Conservation (phyloP, 2,888 invertebrate genomes). For the Diplazon laetatorius region DNA sequence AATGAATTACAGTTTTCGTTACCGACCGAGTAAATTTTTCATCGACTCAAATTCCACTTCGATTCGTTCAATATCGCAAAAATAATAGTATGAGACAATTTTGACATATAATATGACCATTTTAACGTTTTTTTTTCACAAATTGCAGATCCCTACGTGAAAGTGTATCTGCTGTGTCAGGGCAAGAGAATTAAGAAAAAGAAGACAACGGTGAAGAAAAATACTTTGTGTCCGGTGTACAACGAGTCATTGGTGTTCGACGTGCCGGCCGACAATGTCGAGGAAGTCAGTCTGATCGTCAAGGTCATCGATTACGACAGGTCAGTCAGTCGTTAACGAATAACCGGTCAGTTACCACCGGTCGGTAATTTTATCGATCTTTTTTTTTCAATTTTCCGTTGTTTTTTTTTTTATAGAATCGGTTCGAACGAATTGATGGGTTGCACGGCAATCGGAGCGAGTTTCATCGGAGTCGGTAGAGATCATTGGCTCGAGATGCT, state of each 20-base stretch:
- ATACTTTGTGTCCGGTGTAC: slow-evolving; percentile 94
- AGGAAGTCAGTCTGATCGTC: slow-evolving; percentile 91
- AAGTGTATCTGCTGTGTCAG: slow-evolving; percentile 93
- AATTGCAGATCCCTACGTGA: slow-evolving; percentile 94
- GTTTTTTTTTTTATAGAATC: no score
- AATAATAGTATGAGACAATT: no score
- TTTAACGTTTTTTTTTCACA: not conserved
- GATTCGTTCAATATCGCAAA: no score
- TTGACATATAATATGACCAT: no score
- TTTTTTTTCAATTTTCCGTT: slow-evolving; percentile 83
- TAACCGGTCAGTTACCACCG: not conserved
- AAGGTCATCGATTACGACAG: slow-evolving; percentile 96
- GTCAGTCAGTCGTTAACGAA: slow-evolving; percentile 82
- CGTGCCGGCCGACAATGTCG: slow-evolving; percentile 91
- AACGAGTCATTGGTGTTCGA: slow-evolving; percentile 97
- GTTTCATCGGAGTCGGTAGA: slow-evolving; percentile 89
- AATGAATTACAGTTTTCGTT: no score
- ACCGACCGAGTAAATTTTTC: no score
- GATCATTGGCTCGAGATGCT: slow-evolving; percentile 94
- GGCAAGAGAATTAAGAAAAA: slow-evolving; percentile 96
- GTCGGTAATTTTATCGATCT: slow-evolving; percentile 33
- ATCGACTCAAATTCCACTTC: no score
- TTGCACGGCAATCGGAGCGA: slow-evolving; percentile 91
- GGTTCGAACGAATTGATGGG: slow-evolving; percentile 94
- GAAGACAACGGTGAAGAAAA: slow-evolving; percentile 95